Evolutionary conservation across 2,797 vertebrate genomes (phyloP).

Genomic region (Arctocebus calabarensis): DNA sequence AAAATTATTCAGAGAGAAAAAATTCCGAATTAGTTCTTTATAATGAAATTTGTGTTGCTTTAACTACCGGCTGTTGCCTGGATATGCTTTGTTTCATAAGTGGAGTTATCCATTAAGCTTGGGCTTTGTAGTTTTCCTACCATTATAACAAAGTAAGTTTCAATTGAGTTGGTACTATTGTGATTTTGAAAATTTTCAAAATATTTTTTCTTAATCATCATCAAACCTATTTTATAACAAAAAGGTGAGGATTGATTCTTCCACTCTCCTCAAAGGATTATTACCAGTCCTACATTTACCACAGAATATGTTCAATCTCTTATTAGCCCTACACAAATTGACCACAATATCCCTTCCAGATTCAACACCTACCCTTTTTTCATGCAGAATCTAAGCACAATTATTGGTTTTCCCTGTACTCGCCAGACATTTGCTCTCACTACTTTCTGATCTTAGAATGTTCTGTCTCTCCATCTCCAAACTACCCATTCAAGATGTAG

Average conservation of each 20-base stretch:
- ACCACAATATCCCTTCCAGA: not conserved
- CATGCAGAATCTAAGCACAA: not conserved
- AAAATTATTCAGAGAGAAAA: constrained; percentile 64
- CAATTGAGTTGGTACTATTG: not conserved
- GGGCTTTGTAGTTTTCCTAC: not conserved
- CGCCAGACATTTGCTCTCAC: not conserved
- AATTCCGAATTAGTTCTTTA: constrained; percentile 79
- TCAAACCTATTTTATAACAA: not conserved
- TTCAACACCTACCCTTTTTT: not conserved
- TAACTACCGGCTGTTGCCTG: constrained; percentile 88
- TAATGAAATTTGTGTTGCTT: constrained; percentile 87
- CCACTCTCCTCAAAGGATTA: not conserved
- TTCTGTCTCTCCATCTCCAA: not conserved
- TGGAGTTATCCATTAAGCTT: constrained; percentile 80
- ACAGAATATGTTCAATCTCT: not conserved
- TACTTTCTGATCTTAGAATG: not conserved
- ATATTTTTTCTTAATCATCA: not conserved
- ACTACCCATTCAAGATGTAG: not conserved
- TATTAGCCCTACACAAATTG: not conserved
- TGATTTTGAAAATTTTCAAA: not conserved
- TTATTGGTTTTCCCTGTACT: not conserved
- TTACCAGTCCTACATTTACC: not conserved
- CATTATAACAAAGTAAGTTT: not conserved
- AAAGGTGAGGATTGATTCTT: not conserved
- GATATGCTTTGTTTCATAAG: constrained; percentile 88